A percentile compares a stretch with the other conserved stretches of the same genome.
Conservation (phyloP, 2,797 vertebrate genomes). For the Xenops minutus region DNA sequence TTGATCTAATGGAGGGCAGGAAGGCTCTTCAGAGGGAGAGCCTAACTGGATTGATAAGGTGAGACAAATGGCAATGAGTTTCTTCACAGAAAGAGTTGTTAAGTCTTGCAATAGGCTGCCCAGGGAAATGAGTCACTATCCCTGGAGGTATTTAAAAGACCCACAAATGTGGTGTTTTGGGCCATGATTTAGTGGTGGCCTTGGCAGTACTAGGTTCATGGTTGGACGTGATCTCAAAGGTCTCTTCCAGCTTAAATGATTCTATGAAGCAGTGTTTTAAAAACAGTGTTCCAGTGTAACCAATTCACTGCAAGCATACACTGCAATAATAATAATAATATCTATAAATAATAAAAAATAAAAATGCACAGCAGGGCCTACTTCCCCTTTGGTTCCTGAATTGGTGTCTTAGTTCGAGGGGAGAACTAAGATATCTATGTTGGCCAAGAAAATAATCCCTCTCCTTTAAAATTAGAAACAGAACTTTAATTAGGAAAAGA, state of each 20-base stretch:
- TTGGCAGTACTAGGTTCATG: neutral
- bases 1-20: neutral
- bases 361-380: neutral
- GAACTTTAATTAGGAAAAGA: no score
- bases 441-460: no score
- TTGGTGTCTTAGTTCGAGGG: no score
- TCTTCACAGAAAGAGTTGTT: no score
- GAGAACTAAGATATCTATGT: no score
- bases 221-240: neutral
- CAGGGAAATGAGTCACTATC: neutral
- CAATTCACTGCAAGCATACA: neutral
- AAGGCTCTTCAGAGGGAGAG: neutral
- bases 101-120: neutral
- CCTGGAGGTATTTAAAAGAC: neutral
- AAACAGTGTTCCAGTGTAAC: neutral
- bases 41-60: neutral
- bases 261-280: neutral
- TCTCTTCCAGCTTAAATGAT: neutral
- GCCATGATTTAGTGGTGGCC: neutral
- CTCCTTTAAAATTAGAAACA: no score
- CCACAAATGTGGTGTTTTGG: fast-evolving
- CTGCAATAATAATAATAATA: no score
- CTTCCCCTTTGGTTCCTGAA: neutral
- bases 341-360: no score
- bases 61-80: no score